These are phyloP conservation scores for Myripristis jacobus DNA, from an alignment of 2,797 vertebrate genomes.

Conservation along the genomic window DNA sequence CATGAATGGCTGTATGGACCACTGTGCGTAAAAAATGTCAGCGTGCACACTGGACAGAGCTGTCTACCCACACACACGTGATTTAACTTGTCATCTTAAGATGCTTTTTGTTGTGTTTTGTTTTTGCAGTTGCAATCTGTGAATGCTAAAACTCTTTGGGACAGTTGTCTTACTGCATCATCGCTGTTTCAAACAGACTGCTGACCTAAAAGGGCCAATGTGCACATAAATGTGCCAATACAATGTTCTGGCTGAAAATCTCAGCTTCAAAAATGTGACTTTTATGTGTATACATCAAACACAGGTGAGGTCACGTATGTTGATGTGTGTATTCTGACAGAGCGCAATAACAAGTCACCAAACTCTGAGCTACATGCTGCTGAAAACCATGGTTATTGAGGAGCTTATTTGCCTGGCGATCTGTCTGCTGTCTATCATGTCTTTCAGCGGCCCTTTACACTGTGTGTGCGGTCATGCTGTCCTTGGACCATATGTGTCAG, in stretches of 20 bases:
- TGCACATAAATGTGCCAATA: background rate
- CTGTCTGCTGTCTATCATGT: background rate
- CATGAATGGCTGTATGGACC: too few species aligned
- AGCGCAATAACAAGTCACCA: background rate
- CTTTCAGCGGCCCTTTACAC: conserved; percentile 3
- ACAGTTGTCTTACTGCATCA: background rate
- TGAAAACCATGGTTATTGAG: background rate
- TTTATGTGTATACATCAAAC: background rate
- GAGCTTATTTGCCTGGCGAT: background rate
- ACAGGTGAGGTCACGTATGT: background rate
- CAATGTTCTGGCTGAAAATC: background rate
- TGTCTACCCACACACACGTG: too few species aligned
- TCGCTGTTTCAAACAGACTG: background rate
- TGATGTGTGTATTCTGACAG: background rate
- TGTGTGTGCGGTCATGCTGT: conserved; percentile 10
- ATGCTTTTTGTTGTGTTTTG: too few species aligned
- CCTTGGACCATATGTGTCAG: conserved; percentile 23
- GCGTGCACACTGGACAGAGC: too few species aligned
- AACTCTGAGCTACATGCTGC: background rate
- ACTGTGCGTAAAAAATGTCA: too few species aligned
- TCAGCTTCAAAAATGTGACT: background rate
- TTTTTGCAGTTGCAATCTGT: too few species aligned
- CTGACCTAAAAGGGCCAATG: background rate
- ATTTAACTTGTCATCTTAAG: too few species aligned
- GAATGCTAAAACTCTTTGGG: background rate